phyloP scores from a whole-genome alignment of 2,888 invertebrate genomes.

The Callosobruchus maculatus region DNA sequence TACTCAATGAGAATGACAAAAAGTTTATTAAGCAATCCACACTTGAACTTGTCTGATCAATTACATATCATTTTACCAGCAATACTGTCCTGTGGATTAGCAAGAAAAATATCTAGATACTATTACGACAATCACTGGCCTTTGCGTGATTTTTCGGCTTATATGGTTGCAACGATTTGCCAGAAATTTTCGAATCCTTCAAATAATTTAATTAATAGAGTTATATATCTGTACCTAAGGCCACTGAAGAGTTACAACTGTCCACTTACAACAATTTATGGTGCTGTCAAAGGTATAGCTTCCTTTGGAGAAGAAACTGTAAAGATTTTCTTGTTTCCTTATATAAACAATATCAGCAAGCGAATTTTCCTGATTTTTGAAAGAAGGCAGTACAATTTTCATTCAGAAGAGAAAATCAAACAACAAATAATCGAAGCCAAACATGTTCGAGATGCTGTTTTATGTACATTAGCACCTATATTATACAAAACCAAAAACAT shows the following conservation, averaged over 20 bases:
- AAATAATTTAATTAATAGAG: conserved; percentile 34
- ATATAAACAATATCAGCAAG: conserved; percentile 28
- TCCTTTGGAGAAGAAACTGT: conserved; percentile 34
- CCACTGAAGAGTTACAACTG: conserved; percentile 25
- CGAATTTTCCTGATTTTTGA: conserved; percentile 30
- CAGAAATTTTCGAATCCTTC: conserved; percentile 27
- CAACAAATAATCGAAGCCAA: conserved; percentile 31
- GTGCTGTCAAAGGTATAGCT: conserved; percentile 35
- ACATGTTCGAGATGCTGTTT: conserved; percentile 30
- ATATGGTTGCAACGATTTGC: conserved; percentile 31
- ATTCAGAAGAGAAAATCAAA: conserved; percentile 25
- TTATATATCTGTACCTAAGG: conserved; percentile 31
- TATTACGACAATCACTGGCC: conserved; percentile 40
- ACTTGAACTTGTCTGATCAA: conserved; percentile 27
- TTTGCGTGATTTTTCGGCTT: conserved; percentile 36
- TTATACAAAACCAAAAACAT: conserved; percentile 27
- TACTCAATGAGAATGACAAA: conserved; percentile 36
- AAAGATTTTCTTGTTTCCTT: conserved; percentile 28
- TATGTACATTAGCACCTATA: conserved; percentile 30
- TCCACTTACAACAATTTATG: conserved; percentile 34
- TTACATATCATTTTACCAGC: conserved; percentile 35
- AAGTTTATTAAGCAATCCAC: conserved; percentile 31
- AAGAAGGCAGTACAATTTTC: conserved; percentile 18
- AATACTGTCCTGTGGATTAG: conserved; percentile 32
- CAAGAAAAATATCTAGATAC: conserved; percentile 35